Evolutionary conservation across 2,888 invertebrate genomes (phyloP).

Genomic region (Drosophila diplacantha): DNA sequence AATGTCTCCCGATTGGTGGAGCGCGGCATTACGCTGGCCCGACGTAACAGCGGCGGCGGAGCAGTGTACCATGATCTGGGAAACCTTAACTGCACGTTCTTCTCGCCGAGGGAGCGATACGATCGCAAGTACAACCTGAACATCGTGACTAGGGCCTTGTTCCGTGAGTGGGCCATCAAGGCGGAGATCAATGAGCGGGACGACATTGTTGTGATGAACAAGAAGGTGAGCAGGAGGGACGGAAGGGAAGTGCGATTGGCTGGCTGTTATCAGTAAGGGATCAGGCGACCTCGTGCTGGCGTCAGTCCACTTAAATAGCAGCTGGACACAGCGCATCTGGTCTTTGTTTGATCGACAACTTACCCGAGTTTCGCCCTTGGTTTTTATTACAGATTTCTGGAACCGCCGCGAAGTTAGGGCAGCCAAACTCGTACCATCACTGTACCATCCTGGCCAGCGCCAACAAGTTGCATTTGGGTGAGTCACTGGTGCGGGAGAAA

Average conservation of each 20-base stretch:
- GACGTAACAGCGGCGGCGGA: conserved; percentile 97
- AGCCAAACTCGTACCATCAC: conserved; percentile 96
- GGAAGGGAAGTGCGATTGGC: conserved; percentile 13
- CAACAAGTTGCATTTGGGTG: conserved; percentile 86
- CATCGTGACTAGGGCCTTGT: conserved; percentile 89
- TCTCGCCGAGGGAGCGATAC: conserved; percentile 89
- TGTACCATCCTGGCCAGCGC: conserved; percentile 95
- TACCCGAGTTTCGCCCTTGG: not conserved
- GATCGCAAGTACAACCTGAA: conserved; percentile 92
- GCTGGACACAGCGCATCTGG: conserved; percentile 22
- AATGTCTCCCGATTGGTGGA: conserved; percentile 84
- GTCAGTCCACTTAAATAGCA: conserved; percentile 13
- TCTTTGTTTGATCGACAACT: conserved; percentile 2
- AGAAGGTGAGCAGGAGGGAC: conserved; percentile 75
- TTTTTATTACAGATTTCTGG: conserved; percentile 87
- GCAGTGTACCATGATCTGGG: conserved; percentile 97
- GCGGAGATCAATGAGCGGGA: conserved; percentile 88
- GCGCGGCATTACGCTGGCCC: conserved; percentile 85
- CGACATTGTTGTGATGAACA: conserved; percentile 89
- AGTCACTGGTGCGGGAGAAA: conserved; percentile 86
- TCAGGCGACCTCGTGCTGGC: conserved; percentile 21
- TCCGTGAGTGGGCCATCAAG: conserved; percentile 88
- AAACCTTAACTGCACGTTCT: conserved; percentile 95
- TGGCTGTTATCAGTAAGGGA: conserved; percentile 26
- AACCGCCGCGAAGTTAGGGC: conserved; percentile 94